Conservation (phyloP, 2,797 vertebrate genomes). For the Scarus forsteni region DNA sequence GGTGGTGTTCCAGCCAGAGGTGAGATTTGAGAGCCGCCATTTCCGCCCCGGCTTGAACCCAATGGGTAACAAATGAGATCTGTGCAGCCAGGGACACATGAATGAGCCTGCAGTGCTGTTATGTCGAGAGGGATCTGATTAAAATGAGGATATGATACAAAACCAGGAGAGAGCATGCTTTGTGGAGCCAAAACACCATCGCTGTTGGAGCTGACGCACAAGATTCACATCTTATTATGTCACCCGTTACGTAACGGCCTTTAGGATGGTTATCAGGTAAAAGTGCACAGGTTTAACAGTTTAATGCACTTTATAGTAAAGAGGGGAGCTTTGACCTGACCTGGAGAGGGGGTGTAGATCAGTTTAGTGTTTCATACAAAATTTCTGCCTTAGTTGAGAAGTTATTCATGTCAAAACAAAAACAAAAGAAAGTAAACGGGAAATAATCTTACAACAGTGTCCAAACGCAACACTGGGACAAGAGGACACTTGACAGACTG, state of each 20-base stretch:
- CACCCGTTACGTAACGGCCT: neutral
- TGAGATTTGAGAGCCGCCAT: conserved; percentile 47
- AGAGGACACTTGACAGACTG: no score
- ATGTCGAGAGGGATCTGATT: conserved; percentile 58
- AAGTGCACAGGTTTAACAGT: conserved; percentile 22
- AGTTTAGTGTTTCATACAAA: conserved; percentile 44
- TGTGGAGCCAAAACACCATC: conserved; percentile 6
- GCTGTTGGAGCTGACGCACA: conserved; percentile 25
- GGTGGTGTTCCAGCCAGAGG: conserved; percentile 56
- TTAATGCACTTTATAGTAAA: conserved; percentile 21
- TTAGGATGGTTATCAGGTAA: conserved; percentile 14
- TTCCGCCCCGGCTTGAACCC: conserved; percentile 42
- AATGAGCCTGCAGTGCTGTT: conserved; percentile 56
- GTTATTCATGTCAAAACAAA: no score
- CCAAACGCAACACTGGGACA: no score
- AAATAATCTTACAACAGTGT: no score
- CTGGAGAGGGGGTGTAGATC: conserved; percentile 16
- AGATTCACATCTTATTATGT: neutral
- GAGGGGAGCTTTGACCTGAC: conserved; percentile 30
- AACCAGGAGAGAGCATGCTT: conserved; percentile 26
- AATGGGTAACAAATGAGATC: conserved; percentile 63
- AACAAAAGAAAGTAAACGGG: no score
- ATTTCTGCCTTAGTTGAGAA: conserved; percentile 34
- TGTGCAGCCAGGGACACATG: conserved; percentile 52
- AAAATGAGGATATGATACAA: conserved; percentile 48